phyloP scores from a whole-genome alignment of 2,113 vertebrate genomes.

The Ivindomyrus marchei region DNA sequence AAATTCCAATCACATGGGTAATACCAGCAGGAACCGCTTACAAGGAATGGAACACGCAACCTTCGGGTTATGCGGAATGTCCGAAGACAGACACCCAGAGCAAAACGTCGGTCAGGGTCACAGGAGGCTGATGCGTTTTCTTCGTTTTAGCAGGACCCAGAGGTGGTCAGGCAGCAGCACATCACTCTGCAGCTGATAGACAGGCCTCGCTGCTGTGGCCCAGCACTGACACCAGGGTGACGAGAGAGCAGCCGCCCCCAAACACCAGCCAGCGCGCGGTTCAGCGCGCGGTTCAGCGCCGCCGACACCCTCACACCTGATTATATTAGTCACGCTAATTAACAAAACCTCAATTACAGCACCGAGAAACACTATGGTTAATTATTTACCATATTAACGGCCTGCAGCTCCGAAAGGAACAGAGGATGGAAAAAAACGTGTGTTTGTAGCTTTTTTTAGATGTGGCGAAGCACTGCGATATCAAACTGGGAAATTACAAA shows the following conservation, averaged over 20 bases:
- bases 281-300: background rate
- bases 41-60: background rate
- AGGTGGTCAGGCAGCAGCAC: background rate
- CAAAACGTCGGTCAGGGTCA: background rate
- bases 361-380: background rate
- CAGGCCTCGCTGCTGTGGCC: background rate
- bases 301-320: background rate
- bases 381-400: background rate
- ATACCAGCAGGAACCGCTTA: background rate
- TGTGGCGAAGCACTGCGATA: background rate
- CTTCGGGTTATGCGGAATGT: background rate
- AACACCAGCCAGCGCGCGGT: background rate
- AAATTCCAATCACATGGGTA: background rate
- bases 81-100: background rate
- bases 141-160: background rate
- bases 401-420: background rate
- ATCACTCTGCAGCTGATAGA: background rate
- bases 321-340: conserved; percentile 2
- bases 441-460: background rate
- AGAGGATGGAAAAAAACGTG: background rate
- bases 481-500: background rate
- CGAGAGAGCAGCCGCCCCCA: background rate
- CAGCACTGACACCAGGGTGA: background rate
- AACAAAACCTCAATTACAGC: background rate
- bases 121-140: background rate